phyloP scores from a whole-genome alignment of 2,113 vertebrate species.

The Aegotheles bennettii region DNA sequence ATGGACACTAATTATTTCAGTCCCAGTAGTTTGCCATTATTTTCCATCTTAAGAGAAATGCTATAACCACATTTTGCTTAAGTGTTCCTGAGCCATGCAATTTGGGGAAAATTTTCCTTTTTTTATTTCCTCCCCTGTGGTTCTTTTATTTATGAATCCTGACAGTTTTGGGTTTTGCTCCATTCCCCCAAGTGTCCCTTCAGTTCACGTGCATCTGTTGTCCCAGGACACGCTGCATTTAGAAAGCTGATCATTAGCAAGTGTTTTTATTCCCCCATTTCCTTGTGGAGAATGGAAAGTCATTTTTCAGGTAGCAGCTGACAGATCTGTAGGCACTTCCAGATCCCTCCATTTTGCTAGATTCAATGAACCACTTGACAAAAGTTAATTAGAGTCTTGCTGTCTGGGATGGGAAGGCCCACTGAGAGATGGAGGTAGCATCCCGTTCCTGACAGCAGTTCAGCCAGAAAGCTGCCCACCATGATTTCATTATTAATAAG shows the following conservation, averaged over 20 bases:
- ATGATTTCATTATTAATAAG: conserved; percentile 60
- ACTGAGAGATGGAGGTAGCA: conserved; percentile 38
- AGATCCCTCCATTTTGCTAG: conserved; percentile 56
- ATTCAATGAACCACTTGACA: conserved; percentile 71
- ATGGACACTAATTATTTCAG: conserved; percentile 37
- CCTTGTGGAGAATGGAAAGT: neutral
- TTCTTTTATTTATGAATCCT: neutral
- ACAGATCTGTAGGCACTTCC: conserved; percentile 61
- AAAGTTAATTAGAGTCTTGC: conserved; percentile 72
- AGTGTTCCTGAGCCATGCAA: neutral
- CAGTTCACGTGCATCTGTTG: neutral
- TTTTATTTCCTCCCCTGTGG: neutral
- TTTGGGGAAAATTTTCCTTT: neutral
- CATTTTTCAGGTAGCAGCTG: conserved; percentile 44
- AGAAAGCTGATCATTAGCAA: neutral
- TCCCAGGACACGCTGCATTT: neutral
- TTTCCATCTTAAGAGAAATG: neutral
- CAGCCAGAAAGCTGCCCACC: conserved; percentile 27
- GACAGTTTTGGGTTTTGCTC: conserved; percentile 10
- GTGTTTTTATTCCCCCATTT: neutral
- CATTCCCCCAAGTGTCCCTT: neutral
- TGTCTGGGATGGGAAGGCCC: conserved; percentile 55
- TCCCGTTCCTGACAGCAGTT: conserved; percentile 53
- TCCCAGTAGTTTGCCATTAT: neutral
- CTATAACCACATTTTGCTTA: neutral